Base-by-base conservation (phyloP, 2,797 vertebrate genomes). In the Buceros bicornis region DNA sequence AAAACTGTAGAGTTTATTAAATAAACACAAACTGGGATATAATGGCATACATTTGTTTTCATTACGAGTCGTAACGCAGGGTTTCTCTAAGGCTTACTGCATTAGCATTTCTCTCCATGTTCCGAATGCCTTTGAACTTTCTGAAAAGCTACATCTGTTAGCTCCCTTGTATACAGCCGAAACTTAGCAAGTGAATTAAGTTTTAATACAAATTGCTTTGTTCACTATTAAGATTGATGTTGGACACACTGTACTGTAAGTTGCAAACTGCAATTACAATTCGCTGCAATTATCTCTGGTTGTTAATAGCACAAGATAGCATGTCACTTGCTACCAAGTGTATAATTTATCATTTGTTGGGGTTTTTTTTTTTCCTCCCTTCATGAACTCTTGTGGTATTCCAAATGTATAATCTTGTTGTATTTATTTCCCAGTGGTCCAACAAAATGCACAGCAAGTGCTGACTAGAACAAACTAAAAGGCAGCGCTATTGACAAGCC, bases 241-340 rank as follows among this genome's bases (percentile, higher is more conserved):
- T 90, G 98, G 98, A 98, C 98, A 97, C 97, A 98, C 98, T 96
- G 97, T 97, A 98, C 98, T 98, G 98, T 97, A 99, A 99, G 98
- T 98, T 98, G 97, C 97, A 98, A 98, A 98, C 98, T 98, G 98
- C 98, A 99, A 99, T 99, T 99, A 99, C 98, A 99, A 98, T 99
- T 98, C 98, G 65, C 98, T 98, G 98, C 99, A 99, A 99, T 99
- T 99, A 99, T 99, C 99, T 98, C 97, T 98, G 98, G 97, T 98
- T 98, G 99, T 99, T 99, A 99, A 99, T 99, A 99, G 98, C 98
- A 98, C 98, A 98, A 99, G 98, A 99, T 99, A 99, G 98, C 98
- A 97, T 98, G 99, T 99, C 98, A 99, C 98, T 99, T 98, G 99
- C 98, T 98, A 98, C 98, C 98, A 97, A 98, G 98, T 98, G 98